A percentile compares a stretch with the other conserved stretches of the same genome.
These are phyloP conservation scores for Rachycentron canadum DNA, from an alignment of 2,797 vertebrate genomes.

Conservation along the genomic window DNA sequence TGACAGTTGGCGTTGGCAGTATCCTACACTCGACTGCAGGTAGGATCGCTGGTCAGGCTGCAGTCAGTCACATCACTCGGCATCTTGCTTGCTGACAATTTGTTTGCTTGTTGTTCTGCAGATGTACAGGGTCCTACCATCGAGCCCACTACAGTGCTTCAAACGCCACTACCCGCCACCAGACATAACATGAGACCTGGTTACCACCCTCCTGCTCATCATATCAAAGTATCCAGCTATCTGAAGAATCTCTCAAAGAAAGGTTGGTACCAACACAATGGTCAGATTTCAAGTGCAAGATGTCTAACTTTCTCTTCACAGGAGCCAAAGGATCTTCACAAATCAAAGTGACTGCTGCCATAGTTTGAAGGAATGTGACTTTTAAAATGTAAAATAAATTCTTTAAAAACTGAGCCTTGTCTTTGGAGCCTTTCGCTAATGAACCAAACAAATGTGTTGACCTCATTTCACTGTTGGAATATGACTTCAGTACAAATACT, in stretches of 20 bases:
- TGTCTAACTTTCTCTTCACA: neutral
- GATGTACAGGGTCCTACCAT: neutral
- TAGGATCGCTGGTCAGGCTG: neutral
- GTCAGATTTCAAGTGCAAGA: neutral
- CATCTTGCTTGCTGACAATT: neutral
- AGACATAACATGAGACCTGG: neutral
- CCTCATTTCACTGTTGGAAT: no score
- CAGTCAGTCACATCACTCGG: fast-evolving
- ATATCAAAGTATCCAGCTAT: neutral
- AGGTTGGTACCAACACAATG: neutral
- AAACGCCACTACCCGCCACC: neutral
- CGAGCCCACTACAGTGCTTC: neutral
- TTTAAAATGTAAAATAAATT: no score
- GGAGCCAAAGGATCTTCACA: neutral
- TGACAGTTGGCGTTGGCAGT: conserved; percentile 58
- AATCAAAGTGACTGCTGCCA: no score
- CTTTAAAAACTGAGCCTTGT: no score
- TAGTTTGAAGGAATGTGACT: no score
- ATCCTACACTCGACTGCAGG: conserved; percentile 18
- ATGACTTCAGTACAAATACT: no score
- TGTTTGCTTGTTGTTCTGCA: neutral
- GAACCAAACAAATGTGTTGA: no score
- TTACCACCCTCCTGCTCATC: neutral
- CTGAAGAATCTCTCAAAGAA: neutral
- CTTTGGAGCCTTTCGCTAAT: no score